These are phyloP conservation scores for Arremon aurantiirostris DNA, from an alignment of 2,797 vertebrate species.

Conservation along the genomic window DNA sequence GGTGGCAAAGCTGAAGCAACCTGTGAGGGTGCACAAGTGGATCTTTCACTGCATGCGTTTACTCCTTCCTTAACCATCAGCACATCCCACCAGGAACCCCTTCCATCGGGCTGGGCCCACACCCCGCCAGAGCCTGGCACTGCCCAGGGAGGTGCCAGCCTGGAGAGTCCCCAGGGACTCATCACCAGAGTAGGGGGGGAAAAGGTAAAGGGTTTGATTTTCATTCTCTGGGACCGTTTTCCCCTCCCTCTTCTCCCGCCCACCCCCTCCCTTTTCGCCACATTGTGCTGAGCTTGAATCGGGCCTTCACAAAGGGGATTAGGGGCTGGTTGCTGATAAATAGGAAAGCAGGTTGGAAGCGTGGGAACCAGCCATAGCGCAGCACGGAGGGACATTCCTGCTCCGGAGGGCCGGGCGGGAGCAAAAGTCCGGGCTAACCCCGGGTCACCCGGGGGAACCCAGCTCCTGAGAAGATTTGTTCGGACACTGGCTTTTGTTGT, in stretches of 20 bases:
- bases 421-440: slow-evolving; percentile 59
- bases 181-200: rapidly evolving
- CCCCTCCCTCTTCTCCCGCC: not conserved
- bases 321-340: slow-evolving; percentile 46
- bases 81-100: not conserved
- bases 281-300: slow-evolving; percentile 65
- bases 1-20: rapidly evolving
- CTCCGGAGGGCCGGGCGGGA: slow-evolving; percentile 46
- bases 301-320: slow-evolving; percentile 66
- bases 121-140: rapidly evolving
- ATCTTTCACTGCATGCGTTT: not conserved
- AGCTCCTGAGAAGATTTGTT: slow-evolving; percentile 57
- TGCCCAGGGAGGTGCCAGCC: not conserved
- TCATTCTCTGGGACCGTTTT: not conserved
- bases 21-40: not conserved
- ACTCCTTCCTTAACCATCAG: not conserved
- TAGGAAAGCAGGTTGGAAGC: slow-evolving; percentile 62
- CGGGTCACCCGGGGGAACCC: slow-evolving; percentile 47
- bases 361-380: slow-evolving; percentile 62
- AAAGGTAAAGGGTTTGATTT: slow-evolving; percentile 31
- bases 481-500: slow-evolving; percentile 66
- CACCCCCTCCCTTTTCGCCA: slow-evolving; percentile 14
- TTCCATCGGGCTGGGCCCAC: rapidly evolving
- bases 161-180: not conserved
- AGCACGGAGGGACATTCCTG: slow-evolving; percentile 61